Evolutionary conservation across 2,797 vertebrate genomes (phyloP).

Genomic region (Sardinella longiceps): DNA sequence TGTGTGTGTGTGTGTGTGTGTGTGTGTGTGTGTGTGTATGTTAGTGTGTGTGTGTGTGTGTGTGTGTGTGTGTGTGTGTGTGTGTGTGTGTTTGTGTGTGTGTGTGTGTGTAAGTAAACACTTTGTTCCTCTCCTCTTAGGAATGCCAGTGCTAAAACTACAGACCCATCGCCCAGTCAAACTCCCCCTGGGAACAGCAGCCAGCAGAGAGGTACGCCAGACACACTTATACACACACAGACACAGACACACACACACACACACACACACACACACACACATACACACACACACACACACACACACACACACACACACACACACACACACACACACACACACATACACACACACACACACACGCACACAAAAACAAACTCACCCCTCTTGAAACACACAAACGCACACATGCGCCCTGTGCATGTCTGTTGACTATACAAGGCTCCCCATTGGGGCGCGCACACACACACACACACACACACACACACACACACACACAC

Average conservation of each 20-base stretch:
- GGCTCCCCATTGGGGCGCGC: too few species aligned
- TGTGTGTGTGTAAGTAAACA: not conserved
- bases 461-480: not conserved
- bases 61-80: not conserved
- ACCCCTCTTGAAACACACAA: too few species aligned
- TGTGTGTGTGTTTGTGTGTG: not conserved
- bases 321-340: not conserved
- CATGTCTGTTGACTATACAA: too few species aligned
- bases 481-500: not conserved
- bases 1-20: too few species aligned
- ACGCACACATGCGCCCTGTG: too few species aligned
- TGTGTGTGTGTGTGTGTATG: too few species aligned
- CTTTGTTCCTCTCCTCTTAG: conserved; percentile 53
- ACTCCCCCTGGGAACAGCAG: conserved; percentile 62
- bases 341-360: not conserved
- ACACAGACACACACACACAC: not conserved
- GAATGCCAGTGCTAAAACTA: conserved; percentile 53
- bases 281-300: not conserved
- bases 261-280: not conserved
- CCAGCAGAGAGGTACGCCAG: conserved; percentile 71
- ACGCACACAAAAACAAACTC: conserved; percentile 42
- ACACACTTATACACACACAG: not conserved
- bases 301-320: not conserved
- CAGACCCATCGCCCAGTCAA: conserved; percentile 37
- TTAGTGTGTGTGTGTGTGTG: too few species aligned